These are phyloP conservation scores for Chrosomus eos DNA, from an alignment of 2,797 vertebrate species.

Conservation along the genomic window DNA sequence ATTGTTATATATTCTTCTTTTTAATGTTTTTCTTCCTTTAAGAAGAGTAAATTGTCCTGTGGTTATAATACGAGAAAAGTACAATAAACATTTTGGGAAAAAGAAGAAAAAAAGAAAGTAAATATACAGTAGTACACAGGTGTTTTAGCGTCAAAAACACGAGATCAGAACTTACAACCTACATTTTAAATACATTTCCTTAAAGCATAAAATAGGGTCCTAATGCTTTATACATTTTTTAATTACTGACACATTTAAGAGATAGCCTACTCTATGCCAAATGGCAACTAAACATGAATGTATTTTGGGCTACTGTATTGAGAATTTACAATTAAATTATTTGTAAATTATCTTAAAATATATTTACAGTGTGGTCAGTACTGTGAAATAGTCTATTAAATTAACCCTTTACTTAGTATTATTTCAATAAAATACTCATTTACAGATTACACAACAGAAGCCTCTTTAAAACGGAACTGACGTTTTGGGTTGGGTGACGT, in stretches of 20 bases:
- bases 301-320: background rate
- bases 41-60: too few species aligned
- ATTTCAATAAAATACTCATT: background rate
- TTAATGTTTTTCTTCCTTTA: too few species aligned
- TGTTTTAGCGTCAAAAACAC: background rate
- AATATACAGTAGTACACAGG: too few species aligned
- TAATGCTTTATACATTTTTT: background rate
- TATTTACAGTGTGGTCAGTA: background rate
- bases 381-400: background rate
- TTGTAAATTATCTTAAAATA: background rate
- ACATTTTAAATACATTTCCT: background rate
- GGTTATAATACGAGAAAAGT: too few species aligned
- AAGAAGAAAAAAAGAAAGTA: too few species aligned
- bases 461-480: conserved; percentile 39
- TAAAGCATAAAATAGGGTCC: background rate
- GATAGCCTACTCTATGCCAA: background rate
- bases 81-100: too few species aligned
- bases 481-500: conserved; percentile 47
- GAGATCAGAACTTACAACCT: background rate
- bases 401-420: background rate
- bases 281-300: background rate
- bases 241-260: background rate
- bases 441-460: background rate
- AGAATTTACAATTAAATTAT: background rate
- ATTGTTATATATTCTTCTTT: too few species aligned